A percentile compares a stretch with the other conserved stretches of the same genome.
These are phyloP conservation scores for Oscheius sp. DNA, from an alignment of 1,140 invertebrate species.

Conservation along the genomic window DNA sequence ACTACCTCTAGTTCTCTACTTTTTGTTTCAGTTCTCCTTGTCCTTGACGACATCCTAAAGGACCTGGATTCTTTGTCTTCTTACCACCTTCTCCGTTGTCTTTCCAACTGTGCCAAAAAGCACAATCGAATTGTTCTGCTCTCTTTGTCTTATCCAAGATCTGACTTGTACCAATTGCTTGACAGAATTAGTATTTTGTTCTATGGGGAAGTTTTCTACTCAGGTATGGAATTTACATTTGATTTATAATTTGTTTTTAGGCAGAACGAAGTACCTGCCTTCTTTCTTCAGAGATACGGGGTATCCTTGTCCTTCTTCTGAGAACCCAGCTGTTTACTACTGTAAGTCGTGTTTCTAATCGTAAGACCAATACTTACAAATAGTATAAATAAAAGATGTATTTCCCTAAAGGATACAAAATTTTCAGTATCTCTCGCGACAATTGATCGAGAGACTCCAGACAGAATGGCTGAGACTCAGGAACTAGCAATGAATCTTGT, in stretches of 20 bases:
- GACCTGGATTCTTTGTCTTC: constrained; percentile 28
- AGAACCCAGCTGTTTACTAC: constrained; percentile 31
- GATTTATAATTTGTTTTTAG: neutral
- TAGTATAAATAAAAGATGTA: too few relatives aligned
- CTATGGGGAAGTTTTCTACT: constrained; percentile 36
- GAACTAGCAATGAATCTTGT: constrained; percentile 25
- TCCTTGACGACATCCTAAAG: constrained; percentile 27
- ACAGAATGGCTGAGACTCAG: constrained; percentile 25
- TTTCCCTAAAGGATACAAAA: neutral
- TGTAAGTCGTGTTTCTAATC: constrained; percentile 26
- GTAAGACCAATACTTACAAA: too few relatives aligned
- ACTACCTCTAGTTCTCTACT: neutral
- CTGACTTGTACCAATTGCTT: constrained; percentile 36
- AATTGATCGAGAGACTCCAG: constrained; percentile 19
- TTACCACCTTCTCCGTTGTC: constrained; percentile 36
- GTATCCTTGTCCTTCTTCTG: constrained; percentile 23
- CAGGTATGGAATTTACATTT: constrained; percentile 14
- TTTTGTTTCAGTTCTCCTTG: constrained; percentile 24
- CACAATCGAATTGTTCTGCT: constrained; percentile 30
- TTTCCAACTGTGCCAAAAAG: constrained; percentile 20
- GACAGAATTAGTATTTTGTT: constrained; percentile 30
- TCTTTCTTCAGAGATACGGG: constrained; percentile 22
- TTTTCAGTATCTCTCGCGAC: constrained; percentile 30
- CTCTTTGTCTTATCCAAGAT: constrained; percentile 30
- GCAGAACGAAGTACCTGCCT: constrained; percentile 20